A percentile compares a stretch with the other conserved stretches of the same genome.
Conservation (phyloP, 2,888 invertebrate genomes). For the Physocephala rufipes region DNA sequence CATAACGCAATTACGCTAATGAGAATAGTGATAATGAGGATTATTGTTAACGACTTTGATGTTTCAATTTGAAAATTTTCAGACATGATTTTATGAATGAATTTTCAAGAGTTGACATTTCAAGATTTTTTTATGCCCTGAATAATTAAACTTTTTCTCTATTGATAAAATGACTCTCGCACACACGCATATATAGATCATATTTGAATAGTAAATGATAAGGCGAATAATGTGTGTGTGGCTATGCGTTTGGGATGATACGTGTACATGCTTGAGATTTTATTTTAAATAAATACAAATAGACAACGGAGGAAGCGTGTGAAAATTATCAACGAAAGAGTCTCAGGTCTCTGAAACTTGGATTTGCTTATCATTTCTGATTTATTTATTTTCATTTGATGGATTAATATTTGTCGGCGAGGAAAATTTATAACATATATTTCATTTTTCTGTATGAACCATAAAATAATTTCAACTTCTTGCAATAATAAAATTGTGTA, state of each 20-base stretch:
- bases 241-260: neutral
- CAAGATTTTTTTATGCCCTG: neutral
- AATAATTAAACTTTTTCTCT: neutral
- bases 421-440: neutral
- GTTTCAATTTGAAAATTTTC: neutral
- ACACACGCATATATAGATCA: neutral
- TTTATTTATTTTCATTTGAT: conserved; percentile 17
- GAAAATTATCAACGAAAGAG: conserved; percentile 29
- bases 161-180: neutral
- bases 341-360: conserved; percentile 3
- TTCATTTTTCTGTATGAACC: neutral
- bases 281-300: neutral
- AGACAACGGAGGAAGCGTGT: conserved; percentile 29
- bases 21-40: no score
- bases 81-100: conserved; percentile 8
- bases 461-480: neutral
- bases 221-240: neutral
- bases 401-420: conserved; percentile 27
- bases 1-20: no score
- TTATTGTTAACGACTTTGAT: neutral
- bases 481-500: neutral
- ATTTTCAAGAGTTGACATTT: conserved; percentile 13
- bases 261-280: neutral
- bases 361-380: conserved; percentile 1
- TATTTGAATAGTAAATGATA: neutral